Evolutionary conservation across 2,888 invertebrate species (phyloP).

Genomic region (Vesta saturnalis): DNA sequence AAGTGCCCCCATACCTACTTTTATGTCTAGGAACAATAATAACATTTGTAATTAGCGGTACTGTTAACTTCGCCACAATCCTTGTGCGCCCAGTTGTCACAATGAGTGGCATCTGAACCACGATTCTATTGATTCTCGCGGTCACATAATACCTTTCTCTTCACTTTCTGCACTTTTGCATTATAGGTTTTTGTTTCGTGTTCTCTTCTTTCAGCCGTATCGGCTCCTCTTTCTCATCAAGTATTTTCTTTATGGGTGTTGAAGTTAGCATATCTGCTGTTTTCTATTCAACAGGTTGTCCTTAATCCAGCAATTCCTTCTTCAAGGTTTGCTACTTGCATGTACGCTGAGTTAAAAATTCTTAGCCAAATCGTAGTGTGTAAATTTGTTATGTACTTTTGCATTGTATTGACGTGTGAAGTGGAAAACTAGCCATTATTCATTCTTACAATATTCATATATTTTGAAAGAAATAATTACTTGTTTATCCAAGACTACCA

Average conservation of each 20-base stretch:
- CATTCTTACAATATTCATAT: too few relatives aligned
- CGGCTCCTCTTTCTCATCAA: too few relatives aligned
- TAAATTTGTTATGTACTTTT: too few relatives aligned
- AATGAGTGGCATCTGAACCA: too few relatives aligned
- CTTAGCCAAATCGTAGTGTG: not conserved
- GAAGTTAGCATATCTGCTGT: not conserved
- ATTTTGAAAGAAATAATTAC: too few relatives aligned
- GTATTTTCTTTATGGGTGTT: not conserved
- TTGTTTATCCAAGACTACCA: not conserved
- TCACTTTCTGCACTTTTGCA: not conserved
- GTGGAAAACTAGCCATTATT: not conserved
- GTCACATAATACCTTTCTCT: not conserved
- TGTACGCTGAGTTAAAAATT: not conserved
- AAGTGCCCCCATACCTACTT: too few relatives aligned
- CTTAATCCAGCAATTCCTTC: not conserved
- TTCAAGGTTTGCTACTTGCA: not conserved
- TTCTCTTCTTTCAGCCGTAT: too few relatives aligned
- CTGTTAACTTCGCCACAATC: too few relatives aligned
- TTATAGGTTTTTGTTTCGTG: not conserved
- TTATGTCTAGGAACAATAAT: too few relatives aligned
- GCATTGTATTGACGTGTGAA: not conserved
- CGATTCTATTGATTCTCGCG: too few relatives aligned
- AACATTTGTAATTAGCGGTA: too few relatives aligned
- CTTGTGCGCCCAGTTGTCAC: too few relatives aligned
- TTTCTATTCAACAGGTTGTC: not conserved